These are phyloP conservation scores for Pygoscelis adeliae DNA, from an alignment of 2,113 vertebrate genomes.

Conservation along the genomic window DNA sequence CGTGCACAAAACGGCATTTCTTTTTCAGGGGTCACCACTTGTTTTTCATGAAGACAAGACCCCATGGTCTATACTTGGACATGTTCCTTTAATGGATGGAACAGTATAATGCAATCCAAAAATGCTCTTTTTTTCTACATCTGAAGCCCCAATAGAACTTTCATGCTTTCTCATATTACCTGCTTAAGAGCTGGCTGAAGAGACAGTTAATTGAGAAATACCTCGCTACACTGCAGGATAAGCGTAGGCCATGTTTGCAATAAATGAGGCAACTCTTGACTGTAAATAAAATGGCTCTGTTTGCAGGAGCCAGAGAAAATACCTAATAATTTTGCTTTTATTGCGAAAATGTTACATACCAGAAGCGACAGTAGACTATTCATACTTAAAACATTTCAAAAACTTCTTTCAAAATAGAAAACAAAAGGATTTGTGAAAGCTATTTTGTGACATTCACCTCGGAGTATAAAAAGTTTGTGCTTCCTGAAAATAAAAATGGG, in stretches of 20 bases:
- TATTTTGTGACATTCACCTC: neutral
- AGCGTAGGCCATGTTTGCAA: neutral
- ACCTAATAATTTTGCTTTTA: neutral
- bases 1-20: fast-evolving
- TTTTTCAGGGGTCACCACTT: neutral
- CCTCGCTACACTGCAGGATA: neutral
- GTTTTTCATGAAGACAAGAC: neutral
- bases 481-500: neutral
- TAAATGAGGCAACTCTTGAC: neutral
- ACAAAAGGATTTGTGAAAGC: neutral
- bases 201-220: neutral
- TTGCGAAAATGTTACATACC: neutral
- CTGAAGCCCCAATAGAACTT: neutral
- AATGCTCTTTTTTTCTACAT: neutral
- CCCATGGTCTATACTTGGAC: neutral
- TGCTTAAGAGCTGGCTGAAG: neutral
- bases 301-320: neutral
- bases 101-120: neutral
- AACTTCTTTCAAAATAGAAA: neutral
- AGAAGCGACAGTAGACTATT: neutral
- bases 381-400: neutral
- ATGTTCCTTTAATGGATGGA: neutral
- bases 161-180: neutral
- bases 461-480: neutral
- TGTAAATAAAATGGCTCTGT: neutral